Base-by-base conservation (phyloP, 2,888 invertebrate genomes). In the Seladonia tumulorum region DNA sequence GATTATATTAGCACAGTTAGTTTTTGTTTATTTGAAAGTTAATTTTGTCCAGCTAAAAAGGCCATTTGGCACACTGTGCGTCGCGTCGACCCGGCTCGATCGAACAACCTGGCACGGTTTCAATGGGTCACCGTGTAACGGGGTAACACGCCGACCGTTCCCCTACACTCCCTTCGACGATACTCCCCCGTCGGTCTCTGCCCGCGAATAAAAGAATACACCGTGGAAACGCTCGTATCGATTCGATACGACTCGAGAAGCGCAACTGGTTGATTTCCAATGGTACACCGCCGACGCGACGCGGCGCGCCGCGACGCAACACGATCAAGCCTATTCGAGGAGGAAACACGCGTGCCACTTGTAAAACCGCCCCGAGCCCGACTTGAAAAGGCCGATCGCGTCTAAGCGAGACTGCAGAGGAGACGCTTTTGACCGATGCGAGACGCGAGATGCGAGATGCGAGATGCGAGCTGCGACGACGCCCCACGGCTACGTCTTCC, bases 371-470 rank as follows among this genome's bases (percentile, higher is more conserved):
- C 85, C 16, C 57, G 35, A 68, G 85, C 76, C 81, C 5, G 72
- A 49, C 75, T 82, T 83, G 76, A 81, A 77, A 86, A 82, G 87
- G 60, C 85, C 85, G 78, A 86, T 79, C 77, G 18, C 35, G 68
- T 1, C 39, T 39, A 63, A 5, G 10, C 10, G 25, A 25, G 60
- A 60, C 8, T 5, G 60, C 60, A 60, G 14, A 25, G 25, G 60
- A n/a, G 25, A 25, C 25, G 60, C 60, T 25, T 60, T 60, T 60
- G 12, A 60, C 60, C 60, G 25, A 60, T 25, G 5, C 60, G n/a
- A 66, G 63, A 22, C 5, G 25, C 66, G 49, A 49, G 18, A 47
- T 18, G 25, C 60, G 49, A 49, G 18, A 18, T 47, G 25, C 60
- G 63, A 25, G 16, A 29, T 4, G 63, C 12, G 29, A 66, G 63